Evolutionary conservation across 2,888 invertebrate species (phyloP).

Genomic region (Trichacis sp.): DNA sequence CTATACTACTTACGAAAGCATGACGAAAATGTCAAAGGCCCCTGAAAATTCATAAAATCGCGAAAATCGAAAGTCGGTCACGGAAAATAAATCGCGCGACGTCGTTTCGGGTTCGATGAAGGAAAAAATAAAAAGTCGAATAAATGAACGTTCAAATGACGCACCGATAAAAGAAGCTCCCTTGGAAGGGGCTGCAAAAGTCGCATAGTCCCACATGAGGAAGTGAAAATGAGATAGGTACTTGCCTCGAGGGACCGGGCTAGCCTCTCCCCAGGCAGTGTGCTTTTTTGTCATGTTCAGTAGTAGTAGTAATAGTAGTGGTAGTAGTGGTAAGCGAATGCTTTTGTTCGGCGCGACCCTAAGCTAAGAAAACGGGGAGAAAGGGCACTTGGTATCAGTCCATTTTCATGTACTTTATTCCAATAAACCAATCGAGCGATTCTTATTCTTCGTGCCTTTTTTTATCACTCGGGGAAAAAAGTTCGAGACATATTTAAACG

Average conservation of each 20-base stretch:
- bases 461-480: too few species aligned
- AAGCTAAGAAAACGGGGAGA: conserved; percentile 69
- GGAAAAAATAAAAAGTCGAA: too few species aligned
- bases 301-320: conserved; percentile 67
- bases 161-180: too few species aligned
- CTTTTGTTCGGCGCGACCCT: conserved; percentile 69
- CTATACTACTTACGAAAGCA: too few species aligned
- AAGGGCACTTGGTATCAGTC: conserved; percentile 68
- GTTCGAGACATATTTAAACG: too few species aligned
- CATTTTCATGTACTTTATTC: conserved; percentile 46
- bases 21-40: too few species aligned
- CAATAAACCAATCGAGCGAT: conserved; percentile 44
- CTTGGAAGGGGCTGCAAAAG: conserved; percentile 62
- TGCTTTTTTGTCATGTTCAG: conserved; percentile 69
- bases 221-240: conserved; percentile 66
- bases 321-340: conserved; percentile 69
- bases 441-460: conserved; percentile 25
- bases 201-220: conserved; percentile 58
- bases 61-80: too few species aligned
- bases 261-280: conserved; percentile 69
- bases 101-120: too few species aligned
- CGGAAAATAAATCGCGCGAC: too few species aligned
- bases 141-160: too few species aligned
- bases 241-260: conserved; percentile 69
- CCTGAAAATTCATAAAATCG: too few species aligned